Evolutionary conservation across 2,113 vertebrate genomes (phyloP).

Genomic region (Scalopus aquaticus): DNA sequence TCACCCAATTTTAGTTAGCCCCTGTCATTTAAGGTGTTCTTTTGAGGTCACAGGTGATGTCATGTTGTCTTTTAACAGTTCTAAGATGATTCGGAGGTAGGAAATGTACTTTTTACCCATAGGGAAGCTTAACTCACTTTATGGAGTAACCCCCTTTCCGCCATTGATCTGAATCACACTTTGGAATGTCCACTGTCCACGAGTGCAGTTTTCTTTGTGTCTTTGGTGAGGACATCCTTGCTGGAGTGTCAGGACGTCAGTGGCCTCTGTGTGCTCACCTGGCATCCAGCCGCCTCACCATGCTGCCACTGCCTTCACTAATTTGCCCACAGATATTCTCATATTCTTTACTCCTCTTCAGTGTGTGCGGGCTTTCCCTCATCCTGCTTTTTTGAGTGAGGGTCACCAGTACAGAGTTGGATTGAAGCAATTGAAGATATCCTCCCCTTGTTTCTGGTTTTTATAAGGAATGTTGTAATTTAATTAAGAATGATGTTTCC

Average conservation of each 20-base stretch:
- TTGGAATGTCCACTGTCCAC: too few species aligned
- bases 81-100: too few species aligned
- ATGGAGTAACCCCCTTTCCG: background rate
- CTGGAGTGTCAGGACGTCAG: background rate
- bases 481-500: background rate
- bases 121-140: background rate
- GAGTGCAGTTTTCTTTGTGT: too few species aligned
- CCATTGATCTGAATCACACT: background rate
- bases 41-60: too few species aligned
- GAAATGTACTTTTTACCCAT: background rate
- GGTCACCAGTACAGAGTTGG: background rate
- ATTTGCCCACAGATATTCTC: background rate
- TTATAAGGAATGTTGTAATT: background rate
- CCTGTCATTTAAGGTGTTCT: too few species aligned
- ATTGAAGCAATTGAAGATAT: background rate
- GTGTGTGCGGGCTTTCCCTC: background rate
- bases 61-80: too few species aligned
- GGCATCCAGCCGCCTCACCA: background rate
- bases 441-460: background rate
- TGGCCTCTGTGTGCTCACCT: background rate
- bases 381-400: background rate
- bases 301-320: background rate
- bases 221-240: background rate
- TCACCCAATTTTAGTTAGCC: background rate
- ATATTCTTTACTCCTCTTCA: background rate